These are phyloP conservation scores for Sinella curviseta DNA, from an alignment of 1,140 invertebrate genomes.

Conservation along the genomic window DNA sequence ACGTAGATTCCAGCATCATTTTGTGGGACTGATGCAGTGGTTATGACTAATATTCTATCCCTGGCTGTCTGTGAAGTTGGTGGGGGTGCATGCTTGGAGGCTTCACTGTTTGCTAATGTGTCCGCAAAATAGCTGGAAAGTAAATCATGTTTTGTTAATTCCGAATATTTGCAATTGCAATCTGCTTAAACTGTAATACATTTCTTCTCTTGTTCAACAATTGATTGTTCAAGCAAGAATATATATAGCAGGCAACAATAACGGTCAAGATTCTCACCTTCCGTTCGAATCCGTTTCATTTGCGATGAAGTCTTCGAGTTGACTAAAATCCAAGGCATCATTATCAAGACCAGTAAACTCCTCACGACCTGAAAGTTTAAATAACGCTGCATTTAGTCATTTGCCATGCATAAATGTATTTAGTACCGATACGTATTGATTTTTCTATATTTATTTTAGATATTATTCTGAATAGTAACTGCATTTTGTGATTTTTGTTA, in stretches of 20 bases:
- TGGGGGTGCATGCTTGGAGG: slow-evolving; percentile 49
- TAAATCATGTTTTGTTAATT: background rate
- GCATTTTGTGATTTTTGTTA: too few relatives aligned
- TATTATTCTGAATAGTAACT: too few relatives aligned
- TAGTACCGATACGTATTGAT: too few relatives aligned
- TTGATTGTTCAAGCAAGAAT: slow-evolving; percentile 20
- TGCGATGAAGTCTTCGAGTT: slow-evolving; percentile 76
- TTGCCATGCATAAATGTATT: background rate
- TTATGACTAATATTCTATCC: slow-evolving; percentile 52
- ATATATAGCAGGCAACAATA: too few relatives aligned
- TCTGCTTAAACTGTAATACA: background rate
- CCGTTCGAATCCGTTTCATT: slow-evolving; percentile 61
- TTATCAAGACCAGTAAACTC: slow-evolving; percentile 80
- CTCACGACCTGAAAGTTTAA: slow-evolving; percentile 59
- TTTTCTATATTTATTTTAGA: too few relatives aligned
- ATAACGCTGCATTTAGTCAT: slow-evolving; percentile 24
- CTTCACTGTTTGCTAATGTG: slow-evolving; percentile 62
- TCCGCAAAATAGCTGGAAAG: slow-evolving; percentile 61
- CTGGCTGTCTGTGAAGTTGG: slow-evolving; percentile 54
- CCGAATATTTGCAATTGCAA: background rate
- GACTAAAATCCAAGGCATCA: slow-evolving; percentile 75
- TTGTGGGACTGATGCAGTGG: slow-evolving; percentile 16
- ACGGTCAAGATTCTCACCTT: slow-evolving; percentile 52
- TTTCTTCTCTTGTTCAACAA: too few relatives aligned
- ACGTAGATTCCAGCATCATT: slow-evolving; percentile 11